Percentiles rank a stretch among this genome's conserved stretches.
Evolutionary conservation across 2,113 vertebrate species (phyloP).

Genomic region (Sarotherodon lohbergeri): DNA sequence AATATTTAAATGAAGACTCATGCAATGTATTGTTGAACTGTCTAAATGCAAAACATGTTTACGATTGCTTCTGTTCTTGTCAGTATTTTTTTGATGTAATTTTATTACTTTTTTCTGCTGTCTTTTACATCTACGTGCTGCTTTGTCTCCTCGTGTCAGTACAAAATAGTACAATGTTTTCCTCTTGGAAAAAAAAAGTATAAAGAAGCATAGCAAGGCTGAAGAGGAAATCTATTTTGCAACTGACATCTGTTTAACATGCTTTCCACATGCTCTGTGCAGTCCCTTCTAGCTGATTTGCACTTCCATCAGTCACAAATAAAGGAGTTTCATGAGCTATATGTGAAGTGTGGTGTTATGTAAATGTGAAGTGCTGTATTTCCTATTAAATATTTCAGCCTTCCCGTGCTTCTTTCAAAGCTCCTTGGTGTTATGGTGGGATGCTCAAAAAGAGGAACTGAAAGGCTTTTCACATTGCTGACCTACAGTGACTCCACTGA

Average conservation of each 20-base stretch:
- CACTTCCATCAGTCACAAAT: background rate
- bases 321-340: background rate
- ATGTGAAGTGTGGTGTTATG: background rate
- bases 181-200: background rate
- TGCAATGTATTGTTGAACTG: background rate
- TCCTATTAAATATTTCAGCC: background rate
- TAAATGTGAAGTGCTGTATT: background rate
- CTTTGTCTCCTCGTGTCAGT: background rate
- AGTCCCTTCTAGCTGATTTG: background rate
- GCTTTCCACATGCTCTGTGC: background rate
- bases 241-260: background rate
- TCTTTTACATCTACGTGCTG: constrained; percentile 6
- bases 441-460: background rate
- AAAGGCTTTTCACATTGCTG: background rate
- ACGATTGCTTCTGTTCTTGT: background rate
- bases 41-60: constrained; percentile 2
- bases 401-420: background rate
- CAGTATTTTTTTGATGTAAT: background rate
- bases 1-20: constrained; percentile 1
- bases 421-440: background rate
- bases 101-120: constrained; percentile 10
- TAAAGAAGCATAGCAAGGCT: background rate
- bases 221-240: background rate
- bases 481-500: background rate
- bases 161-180: background rate